phyloP scores from a whole-genome alignment of 2,113 vertebrate species.

The Amazona guildingii region DNA sequence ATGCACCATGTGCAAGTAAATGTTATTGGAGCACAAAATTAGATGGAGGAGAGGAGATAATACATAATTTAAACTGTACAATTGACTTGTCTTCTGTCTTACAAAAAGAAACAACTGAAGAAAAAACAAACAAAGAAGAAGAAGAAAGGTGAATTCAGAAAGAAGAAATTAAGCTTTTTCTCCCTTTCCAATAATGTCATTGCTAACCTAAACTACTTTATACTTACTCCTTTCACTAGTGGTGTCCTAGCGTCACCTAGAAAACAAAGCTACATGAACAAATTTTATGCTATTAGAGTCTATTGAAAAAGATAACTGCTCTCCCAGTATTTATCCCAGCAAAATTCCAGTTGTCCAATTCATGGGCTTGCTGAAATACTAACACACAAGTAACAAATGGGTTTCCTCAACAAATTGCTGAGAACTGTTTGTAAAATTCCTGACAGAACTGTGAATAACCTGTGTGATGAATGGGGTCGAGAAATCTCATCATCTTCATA shows the following conservation, averaged over 20 bases:
- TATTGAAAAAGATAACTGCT: neutral
- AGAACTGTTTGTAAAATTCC: neutral
- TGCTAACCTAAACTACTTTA: neutral
- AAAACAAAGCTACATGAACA: neutral
- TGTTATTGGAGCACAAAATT: neutral
- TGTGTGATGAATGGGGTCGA: neutral
- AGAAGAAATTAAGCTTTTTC: neutral
- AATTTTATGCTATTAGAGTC: neutral
- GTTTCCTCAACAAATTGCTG: neutral
- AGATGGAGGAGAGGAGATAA: neutral
- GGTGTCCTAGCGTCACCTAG: neutral
- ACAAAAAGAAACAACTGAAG: neutral
- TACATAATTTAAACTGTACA: neutral
- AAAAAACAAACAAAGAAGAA: neutral
- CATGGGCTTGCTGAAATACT: neutral
- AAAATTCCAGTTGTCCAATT: neutral
- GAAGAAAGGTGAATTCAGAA: neutral
- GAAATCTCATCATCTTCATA: conserved; percentile 37
- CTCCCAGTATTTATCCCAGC: neutral
- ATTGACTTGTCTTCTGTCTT: neutral
- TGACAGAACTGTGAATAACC: conserved; percentile 43
- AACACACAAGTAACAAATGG: neutral
- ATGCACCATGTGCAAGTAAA: neutral
- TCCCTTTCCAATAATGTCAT: neutral
- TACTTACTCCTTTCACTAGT: neutral